Evolutionary conservation across 2,888 invertebrate species (phyloP), one percentile per base, ranked within the genome.

Genomic region (Callyntrura sp.): DNA sequence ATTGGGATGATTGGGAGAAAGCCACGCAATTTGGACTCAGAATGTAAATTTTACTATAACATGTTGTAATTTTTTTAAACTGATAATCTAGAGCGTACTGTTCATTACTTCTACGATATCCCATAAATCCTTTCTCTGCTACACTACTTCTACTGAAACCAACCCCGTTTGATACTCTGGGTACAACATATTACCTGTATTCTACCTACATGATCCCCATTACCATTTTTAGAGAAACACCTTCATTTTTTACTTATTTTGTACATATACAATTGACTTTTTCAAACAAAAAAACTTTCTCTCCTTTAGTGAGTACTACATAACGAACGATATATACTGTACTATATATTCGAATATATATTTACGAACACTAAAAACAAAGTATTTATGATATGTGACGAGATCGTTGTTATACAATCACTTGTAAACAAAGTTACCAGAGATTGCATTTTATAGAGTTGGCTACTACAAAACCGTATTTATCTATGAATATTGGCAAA

Each of bases 1-100:
- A 97, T 90, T 96, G 96, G 88, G 96, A 96, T 23, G 96, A 96
- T 94, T 97, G 96, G 96, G 96, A 97, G 94, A 95, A 96, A 20
- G 96, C 93, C 70, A 93, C 92, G 60, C 91, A 92, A 57, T 88
- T 93, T 23, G 93, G 93, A 76, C 91, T 93, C 62, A 92, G 92
- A 92, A 88, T 93, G 91, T 92, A 92, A 89, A 90, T 20, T 76
- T 51, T 43, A 35, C 6, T 51, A 8, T 43, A 11, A 60, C 60
- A 81, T 60, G 70, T 35, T 55, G 55, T 35, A 23, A 57, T 57
- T 79, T 57, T 79, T 57, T 17, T 11, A n/a, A n/a, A 17, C 17
- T n/a, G 35, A n/a, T 70, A 43, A 14, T 2, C n/a, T 70, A 45
- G n/a, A 43, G 12, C 43, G 17, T 70, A 70, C 43, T 25, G 62